Percentiles rank a stretch among this genome's conserved stretches.
These are phyloP conservation scores for Sussaba pulchella DNA, from an alignment of 2,888 invertebrate genomes.

Conservation along the genomic window DNA sequence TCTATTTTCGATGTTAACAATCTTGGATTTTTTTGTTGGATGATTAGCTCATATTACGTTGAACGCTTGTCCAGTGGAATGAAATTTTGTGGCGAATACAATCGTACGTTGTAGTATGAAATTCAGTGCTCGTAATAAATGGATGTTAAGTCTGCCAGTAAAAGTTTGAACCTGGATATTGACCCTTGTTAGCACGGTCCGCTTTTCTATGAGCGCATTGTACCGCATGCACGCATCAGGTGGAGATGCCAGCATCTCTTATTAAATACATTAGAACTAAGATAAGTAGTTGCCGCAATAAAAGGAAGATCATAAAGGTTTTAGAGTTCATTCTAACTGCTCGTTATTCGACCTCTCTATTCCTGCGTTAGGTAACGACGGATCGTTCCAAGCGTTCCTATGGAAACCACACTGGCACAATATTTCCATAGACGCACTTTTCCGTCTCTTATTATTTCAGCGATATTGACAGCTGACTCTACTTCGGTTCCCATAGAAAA, in stretches of 20 bases:
- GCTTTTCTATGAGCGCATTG: not conserved
- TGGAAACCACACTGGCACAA: not conserved
- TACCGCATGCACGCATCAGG: not conserved
- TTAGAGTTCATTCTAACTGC: not conserved
- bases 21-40: too few relatives aligned
- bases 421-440: not conserved
- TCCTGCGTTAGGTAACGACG: not conserved
- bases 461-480: slow-evolving; percentile 44
- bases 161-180: slow-evolving; percentile 4
- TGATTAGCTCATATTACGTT: too few relatives aligned
- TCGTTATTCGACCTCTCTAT: not conserved
- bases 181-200: slow-evolving; percentile 2
- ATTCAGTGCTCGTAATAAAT: not conserved
- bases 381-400: slow-evolving; percentile 4
- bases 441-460: not conserved
- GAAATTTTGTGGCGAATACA: too few relatives aligned
- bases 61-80: too few relatives aligned
- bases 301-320: not conserved
- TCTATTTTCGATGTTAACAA: too few relatives aligned
- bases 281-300: not conserved
- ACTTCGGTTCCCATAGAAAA: slow-evolving; percentile 54
- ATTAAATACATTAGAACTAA: not conserved
- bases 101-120: too few relatives aligned
- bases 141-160: not conserved
- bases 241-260: slow-evolving; percentile 3